Base-by-base conservation (phyloP, 2,113 vertebrate species). In the Silurus asotus region DNA sequence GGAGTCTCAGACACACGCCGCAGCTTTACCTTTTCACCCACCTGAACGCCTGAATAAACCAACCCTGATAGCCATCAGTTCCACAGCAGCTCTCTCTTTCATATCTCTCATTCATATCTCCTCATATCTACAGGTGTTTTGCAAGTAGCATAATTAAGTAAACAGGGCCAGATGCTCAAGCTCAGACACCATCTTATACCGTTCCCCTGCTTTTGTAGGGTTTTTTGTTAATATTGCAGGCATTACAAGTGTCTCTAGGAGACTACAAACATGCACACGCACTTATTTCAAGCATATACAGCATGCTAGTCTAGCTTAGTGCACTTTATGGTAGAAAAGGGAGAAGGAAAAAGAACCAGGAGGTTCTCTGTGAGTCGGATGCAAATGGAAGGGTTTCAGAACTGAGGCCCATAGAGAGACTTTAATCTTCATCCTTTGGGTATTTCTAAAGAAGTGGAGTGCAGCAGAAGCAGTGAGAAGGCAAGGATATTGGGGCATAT, bases 341-440 rank as follows among this genome's bases (percentile, higher is more conserved):
- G 51, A 45, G 53, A 62, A 56, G 2, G 49, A 67, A 89, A 51
- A 84, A 88, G 86, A 85, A 51, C 85, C 86, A 90, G 91, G 90
- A 85, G 37, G 90, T 93, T 90, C 89, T 92, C 81, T 59, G 72
- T 87, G 83, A 88, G 91, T 92, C 91, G 91, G 82, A 83, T 92
- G 92, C 91, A 90, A 91, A 92, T 90, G 89, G 88, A 90, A 78
- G 53, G 90, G 86, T 84, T 84, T 92, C 93, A 92, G 88, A 91
- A 89, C 90, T 83, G 81, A 91, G 90, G 93, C 89, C 89, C 88
- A 83, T 51, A 87, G 87, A 92, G 92, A 91, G 81, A 37, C 37
- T 92, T 93, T 93, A 93, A 93, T 92, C 92, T 91, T 88, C 6
- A 85, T 93, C 93, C 92, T 87, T 65, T 90, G 94, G 91, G 92